Percentiles rank a stretch among this genome's conserved stretches.
Conservation (phyloP, 2,113 vertebrate species). For the Poeciliopsis turrubarensis region DNA sequence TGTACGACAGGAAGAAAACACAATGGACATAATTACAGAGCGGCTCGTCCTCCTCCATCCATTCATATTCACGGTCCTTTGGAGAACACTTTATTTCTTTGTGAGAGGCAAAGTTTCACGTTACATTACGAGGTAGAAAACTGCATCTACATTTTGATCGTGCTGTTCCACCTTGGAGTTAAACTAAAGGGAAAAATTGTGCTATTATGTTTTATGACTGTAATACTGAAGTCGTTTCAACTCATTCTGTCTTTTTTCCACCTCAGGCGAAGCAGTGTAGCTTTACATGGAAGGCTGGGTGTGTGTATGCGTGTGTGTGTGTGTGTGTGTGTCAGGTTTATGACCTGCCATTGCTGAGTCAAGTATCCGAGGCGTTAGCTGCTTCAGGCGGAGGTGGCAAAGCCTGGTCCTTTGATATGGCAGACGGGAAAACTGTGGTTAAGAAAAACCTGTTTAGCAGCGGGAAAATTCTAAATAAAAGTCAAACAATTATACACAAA, state of each 20-base stretch:
- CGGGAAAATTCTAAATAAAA: background rate
- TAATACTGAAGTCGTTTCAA: background rate
- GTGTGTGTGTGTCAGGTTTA: constrained; percentile 60
- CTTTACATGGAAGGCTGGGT: constrained; percentile 10
- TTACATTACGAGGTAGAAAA: constrained; percentile 9
- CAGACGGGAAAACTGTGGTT: constrained; percentile 57
- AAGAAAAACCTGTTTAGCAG: constrained; percentile 33
- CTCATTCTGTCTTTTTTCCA: background rate
- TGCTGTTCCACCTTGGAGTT: background rate
- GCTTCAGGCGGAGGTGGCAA: constrained; percentile 57
- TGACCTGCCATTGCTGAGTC: constrained; percentile 50
- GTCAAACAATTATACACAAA: background rate
- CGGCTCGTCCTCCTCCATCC: constrained; percentile 19
- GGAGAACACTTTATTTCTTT: constrained; percentile 22
- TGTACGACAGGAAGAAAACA: constrained; percentile 58
- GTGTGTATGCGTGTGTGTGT: constrained; percentile 31
- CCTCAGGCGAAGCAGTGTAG: constrained; percentile 11
- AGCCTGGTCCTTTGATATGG: constrained; percentile 75
- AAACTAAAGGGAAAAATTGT: background rate
- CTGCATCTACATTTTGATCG: constrained; percentile 18
- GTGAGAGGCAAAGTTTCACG: constrained; percentile 21
- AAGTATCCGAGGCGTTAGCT: constrained; percentile 70
- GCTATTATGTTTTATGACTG: background rate
- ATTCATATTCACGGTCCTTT: constrained; percentile 30
- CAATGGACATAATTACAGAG: constrained; percentile 65